Evolutionary conservation across 2,113 vertebrate genomes (phyloP), one percentile per base, ranked within the genome.

Genomic region (Ptilonorhynchus violaceus): DNA sequence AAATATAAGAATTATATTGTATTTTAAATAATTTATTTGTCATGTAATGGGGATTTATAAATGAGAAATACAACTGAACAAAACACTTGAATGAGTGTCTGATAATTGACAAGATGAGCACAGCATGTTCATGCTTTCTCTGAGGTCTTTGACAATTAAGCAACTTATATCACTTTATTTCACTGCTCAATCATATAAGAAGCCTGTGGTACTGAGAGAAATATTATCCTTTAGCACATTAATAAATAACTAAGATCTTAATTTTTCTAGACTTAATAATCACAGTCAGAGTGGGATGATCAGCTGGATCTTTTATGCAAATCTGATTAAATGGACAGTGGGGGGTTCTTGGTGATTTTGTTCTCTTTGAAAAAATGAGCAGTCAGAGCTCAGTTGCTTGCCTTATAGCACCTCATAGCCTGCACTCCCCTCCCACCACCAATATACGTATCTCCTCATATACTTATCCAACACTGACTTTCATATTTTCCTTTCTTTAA

Each of bases 401-500:
- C 13, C 80, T 88, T 73, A 17, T 24, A 64, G 67, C 13, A 67
- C 17, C 64, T 37, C 55, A 33, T n/a, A 92, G 49, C 79, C 67
- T 19, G 10, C n/a, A 13, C 4, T 66, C 17, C 27, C 39, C 7
- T 91, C 70, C 75, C 20, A 86, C 53, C 11, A 33, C 23, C 24
- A 63, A 28, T 77, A 35, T 27, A 55, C 8, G 14, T 30, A 83
- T 88, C 79, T 50, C 41, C 24, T 75, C n/a, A 33, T 68, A 81
- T 56, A 88, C 14, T 96, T 95, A 94, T n/a, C 46, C 75, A 96
- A 89, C 58, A 79, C 2, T 72, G 60, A 52, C 27, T 96, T 95
- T 89, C 30, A 31, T 92, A 82, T 93, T 97, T 95, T 79, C 42
- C 52, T 60, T 88, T 91, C 92, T 92, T 80, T 49, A 87, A 74